Percentiles rank a stretch among this genome's conserved stretches.
Evolutionary conservation across 1,140 invertebrate genomes (phyloP).

Genomic region (Atta cephalotes): DNA sequence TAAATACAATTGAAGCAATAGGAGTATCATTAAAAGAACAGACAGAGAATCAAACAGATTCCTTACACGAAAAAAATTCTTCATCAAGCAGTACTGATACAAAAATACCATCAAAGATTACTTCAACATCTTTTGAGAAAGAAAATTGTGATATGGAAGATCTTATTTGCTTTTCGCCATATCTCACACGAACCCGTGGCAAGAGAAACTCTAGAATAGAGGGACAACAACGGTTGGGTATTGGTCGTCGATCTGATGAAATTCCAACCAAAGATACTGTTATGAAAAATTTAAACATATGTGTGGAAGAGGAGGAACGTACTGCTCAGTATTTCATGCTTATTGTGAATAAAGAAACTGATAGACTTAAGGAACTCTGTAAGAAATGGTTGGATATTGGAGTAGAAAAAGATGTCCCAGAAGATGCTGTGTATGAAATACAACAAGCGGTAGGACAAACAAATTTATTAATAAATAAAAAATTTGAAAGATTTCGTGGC

Average conservation of each 20-base stretch:
- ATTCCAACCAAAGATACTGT: conserved; percentile 83
- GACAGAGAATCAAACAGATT: background rate
- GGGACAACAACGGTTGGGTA: conserved; percentile 80
- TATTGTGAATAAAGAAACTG: conserved; percentile 85
- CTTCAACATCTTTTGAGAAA: background rate
- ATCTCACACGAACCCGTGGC: conserved; percentile 81
- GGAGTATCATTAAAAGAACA: background rate
- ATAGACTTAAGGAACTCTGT: conserved; percentile 84
- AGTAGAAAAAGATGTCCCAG: conserved; percentile 75
- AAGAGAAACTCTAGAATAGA: conserved; percentile 86
- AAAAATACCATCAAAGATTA: background rate
- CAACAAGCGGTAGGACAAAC: conserved; percentile 90
- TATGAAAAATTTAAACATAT: conserved; percentile 82
- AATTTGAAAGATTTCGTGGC: conserved; percentile 89
- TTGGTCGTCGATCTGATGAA: conserved; percentile 42
- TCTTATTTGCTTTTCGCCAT: conserved; percentile 79
- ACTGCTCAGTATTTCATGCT: conserved; percentile 87
- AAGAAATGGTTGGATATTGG: conserved; percentile 83
- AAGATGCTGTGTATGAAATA: conserved; percentile 88
- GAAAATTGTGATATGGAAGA: background rate
- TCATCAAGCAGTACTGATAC: background rate
- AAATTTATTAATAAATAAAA: conserved; percentile 89
- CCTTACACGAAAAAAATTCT: background rate
- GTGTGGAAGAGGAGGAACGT: conserved; percentile 82
- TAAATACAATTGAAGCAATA: background rate